Base-by-base conservation (phyloP, 2,888 invertebrate genomes). In the Sesia apiformis region DNA sequence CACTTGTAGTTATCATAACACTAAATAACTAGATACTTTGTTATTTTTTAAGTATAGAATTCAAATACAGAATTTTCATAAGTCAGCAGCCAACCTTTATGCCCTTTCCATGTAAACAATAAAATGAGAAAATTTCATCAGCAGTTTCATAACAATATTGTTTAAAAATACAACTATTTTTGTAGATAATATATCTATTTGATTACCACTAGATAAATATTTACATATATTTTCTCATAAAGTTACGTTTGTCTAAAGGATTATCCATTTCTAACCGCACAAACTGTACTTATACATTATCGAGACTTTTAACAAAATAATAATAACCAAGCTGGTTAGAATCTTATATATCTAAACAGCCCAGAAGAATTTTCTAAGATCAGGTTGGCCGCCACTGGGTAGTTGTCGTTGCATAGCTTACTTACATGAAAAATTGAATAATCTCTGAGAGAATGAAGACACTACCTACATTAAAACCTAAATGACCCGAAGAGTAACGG, bases 111-210 rank as follows among this genome's bases (percentile, higher is more conserved):
- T 62, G 59, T 61, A 63, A 63, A 67, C 67, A 64, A 23, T 23
- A 23, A 23, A 23, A 23, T 23, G 23, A 23, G 55, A 63, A 64
- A 59, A 59, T 68, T 78, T 72, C 61, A 63, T 70, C 74, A 69
- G 70, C 74, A 67, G 67, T 72, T 78, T 78, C 73, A 74, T 69
- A 64, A 68, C 60, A 62, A 66, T 69, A 71, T 81, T 66, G 67
- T 83, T 85, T 82, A 64, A 75, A 78, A 86, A 86, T 82, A 78
- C 78, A 83, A 87, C 88, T 89, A 89, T 89, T 89, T 89, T 89
- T 89, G 87, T 89, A 89, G 88, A 83, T 79, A 78, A 73, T 80
- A 82, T 86, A 83, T 85, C 81, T 82, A 66, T 87, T 87, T 83
- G 76, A 81, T 77, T 84, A 86, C 84, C 81, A 81, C 79, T 88